Base-by-base conservation (phyloP, 2,113 vertebrate species). In the Sisor rabdophorus region DNA sequence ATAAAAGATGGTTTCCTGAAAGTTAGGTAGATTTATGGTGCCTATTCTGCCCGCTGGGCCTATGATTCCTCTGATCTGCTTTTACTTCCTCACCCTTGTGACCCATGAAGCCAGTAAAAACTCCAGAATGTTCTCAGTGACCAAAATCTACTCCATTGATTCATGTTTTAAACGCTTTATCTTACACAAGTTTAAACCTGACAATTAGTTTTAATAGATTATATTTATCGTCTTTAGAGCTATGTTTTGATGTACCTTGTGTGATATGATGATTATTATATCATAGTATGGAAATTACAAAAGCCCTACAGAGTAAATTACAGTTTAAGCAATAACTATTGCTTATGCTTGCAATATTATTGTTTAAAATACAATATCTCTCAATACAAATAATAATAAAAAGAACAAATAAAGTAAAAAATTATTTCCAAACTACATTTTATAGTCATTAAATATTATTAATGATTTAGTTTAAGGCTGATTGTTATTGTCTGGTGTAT, bases 41-140 rank as follows among this genome's bases (percentile, higher is more conserved):
- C 84, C 80, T 85, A 88, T 88, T 86, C 85, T 88, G 87, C 86
- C 88, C 11, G 50, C 84, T 63, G 69, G 86, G 86, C 88, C 82
- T 86, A 84, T 82, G 82, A 86, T 84, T 87, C 87, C 87, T 91
- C 89, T 90, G 91, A 91, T 92, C 88, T 87, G 86, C 87, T 90
- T 90, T 91, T 90, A 90, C 89, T 88, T 87, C 61, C 76, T 53
- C 83, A 89, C 87, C 90, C 83, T 81, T 52, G 50, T 85, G 89
- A 91, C 89, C 90, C 59, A 16, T 53, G 77, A 84, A 89, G 89
- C 91, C 88, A 88, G 89, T 90, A 90, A 81, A 80, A 83, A 90
- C 84, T 85, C 81, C 55, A 8, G 84, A 91, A 91, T 86, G 85
- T 84, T 84, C 80, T 75, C 77, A 75, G 79, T 90, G 89, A 88